These are phyloP conservation scores for Polyommatus icarus DNA, from an alignment of 2,888 invertebrate species.

Conservation along the genomic window DNA sequence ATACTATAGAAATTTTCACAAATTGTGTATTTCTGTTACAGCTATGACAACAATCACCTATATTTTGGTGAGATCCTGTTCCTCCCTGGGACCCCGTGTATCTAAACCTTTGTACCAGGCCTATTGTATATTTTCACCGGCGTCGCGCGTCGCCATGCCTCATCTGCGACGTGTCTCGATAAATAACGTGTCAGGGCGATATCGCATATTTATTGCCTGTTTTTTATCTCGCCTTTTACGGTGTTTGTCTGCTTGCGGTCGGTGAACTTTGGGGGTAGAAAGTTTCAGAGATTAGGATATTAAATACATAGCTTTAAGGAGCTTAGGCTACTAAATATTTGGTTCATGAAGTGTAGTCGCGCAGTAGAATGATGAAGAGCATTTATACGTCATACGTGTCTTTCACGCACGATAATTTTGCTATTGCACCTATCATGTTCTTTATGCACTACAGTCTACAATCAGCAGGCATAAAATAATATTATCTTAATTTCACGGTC, in stretches of 20 bases:
- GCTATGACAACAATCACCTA: no score
- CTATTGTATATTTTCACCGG: conserved; percentile 6
- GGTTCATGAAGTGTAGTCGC: not conserved
- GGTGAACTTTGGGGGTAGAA: not conserved
- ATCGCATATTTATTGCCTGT: conserved; percentile 42
- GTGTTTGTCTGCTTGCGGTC: not conserved
- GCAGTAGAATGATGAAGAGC: not conserved
- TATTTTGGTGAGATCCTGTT: no score
- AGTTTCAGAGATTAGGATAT: not conserved
- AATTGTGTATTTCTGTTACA: no score
- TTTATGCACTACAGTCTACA: no score
- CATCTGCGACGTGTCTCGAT: conserved; percentile 72
- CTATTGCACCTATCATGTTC: no score
- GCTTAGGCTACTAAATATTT: not conserved
- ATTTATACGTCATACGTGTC: no score
- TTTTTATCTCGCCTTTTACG: conserved; percentile 1
- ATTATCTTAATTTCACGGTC: no score
- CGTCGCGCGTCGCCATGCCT: conserved; percentile 46
- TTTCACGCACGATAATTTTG: no score
- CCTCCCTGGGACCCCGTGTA: no score
- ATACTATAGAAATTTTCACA: no score
- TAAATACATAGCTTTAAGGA: not conserved
- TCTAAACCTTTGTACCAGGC: not conserved
- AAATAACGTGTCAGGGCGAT: conserved; percentile 69
- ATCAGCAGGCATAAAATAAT: no score